A percentile compares a stretch with the other conserved stretches of the same genome.
phyloP scores from a whole-genome alignment of 2,113 vertebrate species.

The Callopanchax toddi region DNA sequence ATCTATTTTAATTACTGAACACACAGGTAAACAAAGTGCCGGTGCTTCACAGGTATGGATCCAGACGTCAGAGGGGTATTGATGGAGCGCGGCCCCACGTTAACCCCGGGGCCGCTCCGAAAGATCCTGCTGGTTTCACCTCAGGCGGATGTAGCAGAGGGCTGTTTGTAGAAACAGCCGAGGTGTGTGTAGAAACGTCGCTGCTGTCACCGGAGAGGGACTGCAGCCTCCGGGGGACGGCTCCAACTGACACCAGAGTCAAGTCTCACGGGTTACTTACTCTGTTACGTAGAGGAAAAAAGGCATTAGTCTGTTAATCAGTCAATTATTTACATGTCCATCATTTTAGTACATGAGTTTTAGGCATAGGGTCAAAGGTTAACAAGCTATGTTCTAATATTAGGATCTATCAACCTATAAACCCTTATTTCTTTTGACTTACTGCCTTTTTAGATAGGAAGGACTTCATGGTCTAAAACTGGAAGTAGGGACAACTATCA shows the following conservation, averaged over 20 bases:
- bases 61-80: constrained; percentile 56
- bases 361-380: too few species aligned
- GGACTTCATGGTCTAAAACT: too few species aligned
- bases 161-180: constrained; percentile 21
- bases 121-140: constrained; percentile 47
- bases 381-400: too few species aligned
- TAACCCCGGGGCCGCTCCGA: constrained; percentile 57
- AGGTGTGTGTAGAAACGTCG: constrained; percentile 1
- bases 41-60: constrained; percentile 64
- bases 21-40: constrained; percentile 75
- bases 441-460: too few species aligned
- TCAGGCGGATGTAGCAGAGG: constrained; percentile 24
- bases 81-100: constrained; percentile 61
- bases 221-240: not conserved
- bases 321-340: too few species aligned
- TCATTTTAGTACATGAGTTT: too few species aligned
- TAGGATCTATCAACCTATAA: too few species aligned
- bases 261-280: not conserved
- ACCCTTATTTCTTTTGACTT: too few species aligned
- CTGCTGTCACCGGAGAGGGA: constrained; percentile 13
- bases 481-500: too few species aligned
- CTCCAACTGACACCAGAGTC: not conserved
- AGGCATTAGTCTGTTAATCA: not conserved
- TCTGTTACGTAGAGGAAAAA: not conserved
- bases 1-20: constrained; percentile 81